phyloP scores from a whole-genome alignment of 1,140 invertebrate genomes.

The Camponotus pennsylvanicus region DNA sequence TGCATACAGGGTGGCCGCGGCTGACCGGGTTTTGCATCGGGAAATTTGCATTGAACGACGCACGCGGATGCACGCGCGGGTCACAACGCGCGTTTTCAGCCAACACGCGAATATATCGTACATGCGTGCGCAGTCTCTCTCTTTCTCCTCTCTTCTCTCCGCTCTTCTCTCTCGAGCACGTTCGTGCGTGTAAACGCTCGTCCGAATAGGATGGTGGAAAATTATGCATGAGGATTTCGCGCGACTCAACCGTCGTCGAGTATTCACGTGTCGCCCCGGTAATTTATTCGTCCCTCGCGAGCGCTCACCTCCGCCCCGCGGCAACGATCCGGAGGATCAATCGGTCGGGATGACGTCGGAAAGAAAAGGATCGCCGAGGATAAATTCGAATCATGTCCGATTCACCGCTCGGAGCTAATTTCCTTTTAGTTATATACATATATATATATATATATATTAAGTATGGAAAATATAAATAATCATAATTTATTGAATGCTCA shows the following conservation, averaged over 20 bases:
- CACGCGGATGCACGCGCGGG: constrained; percentile 62
- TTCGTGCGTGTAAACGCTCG: constrained; percentile 56
- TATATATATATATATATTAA: no score
- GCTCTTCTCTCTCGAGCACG: constrained; percentile 25
- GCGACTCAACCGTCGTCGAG: constrained; percentile 36
- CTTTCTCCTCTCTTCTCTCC: not conserved
- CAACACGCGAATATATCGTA: constrained; percentile 10
- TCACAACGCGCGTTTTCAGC: constrained; percentile 63
- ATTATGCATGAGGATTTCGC: constrained; percentile 64
- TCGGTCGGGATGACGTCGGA: constrained; percentile 3
- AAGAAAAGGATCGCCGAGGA: not conserved
- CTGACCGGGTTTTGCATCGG: constrained; percentile 74
- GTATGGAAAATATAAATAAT: no score
- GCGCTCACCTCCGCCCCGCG: not conserved
- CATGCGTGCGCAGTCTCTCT: constrained; percentile 13
- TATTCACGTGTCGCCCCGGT: constrained; percentile 40
- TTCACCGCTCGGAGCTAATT: no score
- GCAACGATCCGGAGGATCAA: constrained; percentile 23
- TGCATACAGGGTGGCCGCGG: constrained; percentile 68
- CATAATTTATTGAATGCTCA: no score
- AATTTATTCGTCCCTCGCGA: constrained; percentile 51
- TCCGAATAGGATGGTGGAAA: constrained; percentile 56
- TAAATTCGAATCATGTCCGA: constrained; percentile 5
- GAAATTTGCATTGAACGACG: constrained; percentile 77
- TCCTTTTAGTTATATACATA: no score